Base-by-base conservation (phyloP, 2,888 invertebrate genomes). In the Agrochola macilenta region DNA sequence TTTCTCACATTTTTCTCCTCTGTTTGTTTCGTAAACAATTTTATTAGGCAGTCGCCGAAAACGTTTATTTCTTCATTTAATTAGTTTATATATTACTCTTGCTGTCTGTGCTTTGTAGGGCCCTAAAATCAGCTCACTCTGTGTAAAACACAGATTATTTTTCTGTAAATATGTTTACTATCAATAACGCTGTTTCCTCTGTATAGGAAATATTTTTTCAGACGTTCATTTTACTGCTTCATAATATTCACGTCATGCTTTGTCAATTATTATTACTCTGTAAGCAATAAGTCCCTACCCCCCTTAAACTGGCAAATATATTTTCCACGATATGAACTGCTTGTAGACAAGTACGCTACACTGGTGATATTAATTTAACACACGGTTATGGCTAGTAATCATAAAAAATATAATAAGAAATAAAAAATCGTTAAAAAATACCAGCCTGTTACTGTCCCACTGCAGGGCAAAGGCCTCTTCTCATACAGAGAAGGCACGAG, bases 21-120 rank as follows among this genome's bases (percentile, higher is more conserved):
- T 39, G 43, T 52, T 74, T 65, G 26, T 54, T 66, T 20, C 39
- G 63, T 72, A 58, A 72, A 78, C 74, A 82, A 57, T 78, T 61
- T 66, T 74, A 82, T 70, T 74, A 72, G 11, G 26, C 58, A 82
- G 54, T 69, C 72, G 54, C 76, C 75, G 66, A 75, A 76, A 74
- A 63, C 85, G 84, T 84, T 76, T 71, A 82, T 82, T 85, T 77
- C 69, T 61, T 79, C 74, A 86, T 87, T 84, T 87, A 84, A 86
- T 85, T 87, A 76, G 80, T 84, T 82, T 78, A 84, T 84, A 52
- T 83, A 82, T 86, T 74, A 7, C 39, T 7, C 39, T 85, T 77
- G 68, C 75, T 61, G 73, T 74, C 69, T 65, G 26, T 69, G 46
- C 30, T 52, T 20, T 69, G 68, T 81, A 1, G 0, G 81, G 86